A percentile compares a stretch with the other conserved stretches of the same genome.
phyloP scores from a whole-genome alignment of 2,113 vertebrate genomes.

The Hemibagrus wyckioides region DNA sequence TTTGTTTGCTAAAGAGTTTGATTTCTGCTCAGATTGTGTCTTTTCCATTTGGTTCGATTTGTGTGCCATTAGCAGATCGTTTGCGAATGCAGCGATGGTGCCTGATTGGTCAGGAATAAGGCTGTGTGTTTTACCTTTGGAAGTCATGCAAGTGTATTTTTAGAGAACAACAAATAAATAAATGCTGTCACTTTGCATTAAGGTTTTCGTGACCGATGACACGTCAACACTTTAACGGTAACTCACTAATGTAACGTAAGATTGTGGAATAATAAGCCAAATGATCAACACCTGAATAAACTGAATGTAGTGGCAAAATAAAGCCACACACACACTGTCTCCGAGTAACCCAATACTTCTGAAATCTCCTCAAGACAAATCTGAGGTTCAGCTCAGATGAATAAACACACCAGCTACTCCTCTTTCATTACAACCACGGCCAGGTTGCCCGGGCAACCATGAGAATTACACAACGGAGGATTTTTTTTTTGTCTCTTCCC shows the following conservation, averaged over 20 bases:
- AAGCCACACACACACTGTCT: slow-evolving; percentile 1
- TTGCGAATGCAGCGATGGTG: background rate
- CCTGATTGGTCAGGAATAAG: background rate
- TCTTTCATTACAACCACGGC: slow-evolving; percentile 27
- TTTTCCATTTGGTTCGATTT: background rate
- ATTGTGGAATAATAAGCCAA: background rate
- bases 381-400: slow-evolving; percentile 17
- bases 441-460: slow-evolving; percentile 39
- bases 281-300: background rate
- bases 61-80: background rate
- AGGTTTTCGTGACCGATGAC: background rate
- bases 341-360: background rate
- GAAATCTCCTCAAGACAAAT: slow-evolving; percentile 35
- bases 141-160: background rate
- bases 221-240: background rate
- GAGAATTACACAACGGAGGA: slow-evolving; percentile 28
- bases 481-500: background rate
- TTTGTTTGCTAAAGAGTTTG: background rate
- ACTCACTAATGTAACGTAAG: background rate
- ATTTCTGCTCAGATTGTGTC: background rate
- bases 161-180: background rate
- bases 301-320: background rate
- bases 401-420: slow-evolving; percentile 28
- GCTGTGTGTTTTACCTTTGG: background rate
- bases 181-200: background rate